Conservation (phyloP, 2,888 invertebrate genomes). For the Sarcophaga rosellei region DNA sequence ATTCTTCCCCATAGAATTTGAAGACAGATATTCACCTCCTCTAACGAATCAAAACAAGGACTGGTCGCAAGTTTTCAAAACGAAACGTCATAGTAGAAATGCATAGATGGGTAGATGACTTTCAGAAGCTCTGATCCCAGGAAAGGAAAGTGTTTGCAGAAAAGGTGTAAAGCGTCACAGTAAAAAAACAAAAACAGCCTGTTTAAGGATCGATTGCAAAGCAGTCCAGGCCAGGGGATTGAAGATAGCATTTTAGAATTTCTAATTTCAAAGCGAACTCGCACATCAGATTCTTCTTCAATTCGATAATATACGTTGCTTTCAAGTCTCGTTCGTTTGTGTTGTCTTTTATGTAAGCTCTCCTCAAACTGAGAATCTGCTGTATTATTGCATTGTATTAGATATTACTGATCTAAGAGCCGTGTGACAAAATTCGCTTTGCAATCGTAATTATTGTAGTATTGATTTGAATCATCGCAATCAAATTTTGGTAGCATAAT, state of each 20-base stretch:
- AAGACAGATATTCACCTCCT: background rate
- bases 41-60: slow-evolving; percentile 22
- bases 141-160: background rate
- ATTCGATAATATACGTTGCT: background rate
- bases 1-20: slow-evolving; percentile 63
- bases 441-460: no score
- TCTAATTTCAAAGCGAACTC: slow-evolving; percentile 61
- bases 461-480: no score
- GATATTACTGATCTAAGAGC: no score
- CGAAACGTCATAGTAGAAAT: background rate
- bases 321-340: background rate
- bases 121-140: background rate
- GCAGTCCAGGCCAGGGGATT: background rate
- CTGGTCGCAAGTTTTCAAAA: slow-evolving; percentile 15
- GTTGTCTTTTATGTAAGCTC: background rate
- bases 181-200: background rate
- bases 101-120: background rate
- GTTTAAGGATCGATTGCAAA: slow-evolving; percentile 14
- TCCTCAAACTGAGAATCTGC: no score
- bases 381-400: no score
- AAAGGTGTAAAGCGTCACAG: background rate
- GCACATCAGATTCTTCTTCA: slow-evolving; percentile 1
- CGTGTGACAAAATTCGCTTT: no score
- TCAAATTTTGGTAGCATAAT: background rate
- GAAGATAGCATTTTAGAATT: background rate